A percentile compares a stretch with the other conserved stretches of the same genome.
These are phyloP conservation scores for Labroides dimidiatus DNA, from an alignment of 2,797 vertebrate genomes.

Conservation along the genomic window DNA sequence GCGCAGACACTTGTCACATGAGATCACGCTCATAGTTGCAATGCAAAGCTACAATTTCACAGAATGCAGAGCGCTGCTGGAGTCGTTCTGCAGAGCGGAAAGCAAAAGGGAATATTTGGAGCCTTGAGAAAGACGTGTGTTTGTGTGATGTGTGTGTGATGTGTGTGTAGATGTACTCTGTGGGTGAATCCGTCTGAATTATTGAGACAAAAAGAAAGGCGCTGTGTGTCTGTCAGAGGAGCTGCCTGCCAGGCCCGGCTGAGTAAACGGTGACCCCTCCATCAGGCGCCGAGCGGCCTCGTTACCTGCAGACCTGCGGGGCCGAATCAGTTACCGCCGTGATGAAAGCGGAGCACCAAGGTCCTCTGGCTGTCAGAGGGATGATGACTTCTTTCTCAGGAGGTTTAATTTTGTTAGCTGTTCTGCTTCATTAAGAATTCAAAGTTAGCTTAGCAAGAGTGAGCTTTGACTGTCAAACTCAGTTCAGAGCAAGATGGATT, in stretches of 20 bases:
- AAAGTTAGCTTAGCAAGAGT: constrained; percentile 10
- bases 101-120: constrained; percentile 47
- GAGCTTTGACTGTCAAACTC: background rate
- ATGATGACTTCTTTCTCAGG: constrained; percentile 12
- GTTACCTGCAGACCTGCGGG: constrained; percentile 54
- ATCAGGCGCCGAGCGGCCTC: constrained; percentile 48
- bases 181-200: constrained; percentile 52
- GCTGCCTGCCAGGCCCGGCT: constrained; percentile 37
- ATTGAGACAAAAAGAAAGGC: constrained; percentile 50
- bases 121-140: constrained; percentile 21
- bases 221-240: constrained; percentile 34
- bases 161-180: constrained; percentile 11
- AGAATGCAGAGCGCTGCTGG: constrained; percentile 51
- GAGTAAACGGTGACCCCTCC: constrained; percentile 40
- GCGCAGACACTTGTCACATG: constrained; percentile 67
- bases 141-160: constrained; percentile 17
- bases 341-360: constrained; percentile 46
- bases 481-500: background rate
- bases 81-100: constrained; percentile 42
- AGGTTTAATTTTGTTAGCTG: constrained; percentile 17
- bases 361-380: constrained; percentile 32
- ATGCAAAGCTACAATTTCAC: constrained; percentile 62
- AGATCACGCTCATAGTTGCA: constrained; percentile 64
- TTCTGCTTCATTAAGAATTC: constrained; percentile 28
- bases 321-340: constrained; percentile 38